These are phyloP conservation scores for Drosophila takahashii DNA, from an alignment of 1,140 invertebrate species.

Conservation along the genomic window DNA sequence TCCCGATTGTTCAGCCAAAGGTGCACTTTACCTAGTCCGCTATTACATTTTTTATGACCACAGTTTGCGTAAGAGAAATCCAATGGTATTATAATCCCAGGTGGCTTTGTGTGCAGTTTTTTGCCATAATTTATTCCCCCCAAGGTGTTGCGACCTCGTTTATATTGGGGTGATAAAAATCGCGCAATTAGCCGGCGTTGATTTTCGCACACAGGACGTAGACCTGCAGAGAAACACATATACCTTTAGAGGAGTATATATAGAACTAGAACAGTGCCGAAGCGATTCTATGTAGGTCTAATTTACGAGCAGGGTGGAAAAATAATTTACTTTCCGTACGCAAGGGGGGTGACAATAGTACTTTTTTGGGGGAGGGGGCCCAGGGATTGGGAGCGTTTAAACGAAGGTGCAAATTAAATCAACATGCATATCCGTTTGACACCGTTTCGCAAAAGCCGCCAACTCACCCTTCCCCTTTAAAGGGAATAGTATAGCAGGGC, in stretches of 20 bases:
- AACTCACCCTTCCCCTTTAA: slow-evolving; percentile 8
- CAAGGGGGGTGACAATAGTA: slow-evolving; percentile 32
- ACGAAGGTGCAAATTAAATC: slow-evolving; percentile 82
- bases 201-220: slow-evolving; percentile 73
- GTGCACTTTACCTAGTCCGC: not conserved
- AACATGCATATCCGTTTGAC: slow-evolving; percentile 83
- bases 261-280: slow-evolving; percentile 55
- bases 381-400: slow-evolving; percentile 57
- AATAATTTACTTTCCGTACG: slow-evolving; percentile 66
- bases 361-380: not conserved
- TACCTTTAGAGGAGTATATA: slow-evolving; percentile 6
- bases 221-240: slow-evolving; percentile 18
- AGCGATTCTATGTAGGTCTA: slow-evolving; percentile 60
- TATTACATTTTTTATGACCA: not conserved
- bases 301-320: slow-evolving; percentile 69
- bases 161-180: slow-evolving; percentile 71
- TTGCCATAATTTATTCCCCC: slow-evolving; percentile 35
- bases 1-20: not conserved
- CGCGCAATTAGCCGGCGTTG: slow-evolving; percentile 78
- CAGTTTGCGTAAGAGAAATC: not conserved
- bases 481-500: slow-evolving; percentile 25
- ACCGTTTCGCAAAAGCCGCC: slow-evolving; percentile 66
- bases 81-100: slow-evolving; percentile 13
- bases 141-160: slow-evolving; percentile 61
- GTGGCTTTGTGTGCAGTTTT: slow-evolving; percentile 3